These are phyloP conservation scores for Australoheros scitulus DNA, from an alignment of 2,113 vertebrate genomes.

Conservation along the genomic window DNA sequence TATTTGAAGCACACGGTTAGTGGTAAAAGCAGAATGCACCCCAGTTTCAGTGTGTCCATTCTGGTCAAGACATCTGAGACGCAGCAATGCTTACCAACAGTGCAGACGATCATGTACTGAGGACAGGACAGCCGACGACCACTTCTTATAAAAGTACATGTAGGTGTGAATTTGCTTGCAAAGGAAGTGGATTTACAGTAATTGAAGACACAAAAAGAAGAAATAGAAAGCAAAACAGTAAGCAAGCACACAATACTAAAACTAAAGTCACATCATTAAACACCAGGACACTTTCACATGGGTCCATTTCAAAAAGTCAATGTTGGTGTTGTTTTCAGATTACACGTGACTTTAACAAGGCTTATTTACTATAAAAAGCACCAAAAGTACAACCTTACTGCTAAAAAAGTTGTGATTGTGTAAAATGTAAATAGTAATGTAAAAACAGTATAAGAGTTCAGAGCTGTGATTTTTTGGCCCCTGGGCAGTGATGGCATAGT, in stretches of 20 bases:
- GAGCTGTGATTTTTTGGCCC: too few relatives aligned
- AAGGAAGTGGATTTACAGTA: neutral
- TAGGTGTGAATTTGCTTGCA: neutral
- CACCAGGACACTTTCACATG: neutral
- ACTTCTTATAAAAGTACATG: neutral
- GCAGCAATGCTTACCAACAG: neutral
- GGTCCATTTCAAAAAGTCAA: too few relatives aligned
- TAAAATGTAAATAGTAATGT: neutral
- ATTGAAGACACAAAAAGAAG: neutral
- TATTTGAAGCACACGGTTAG: neutral
- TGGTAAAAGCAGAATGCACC: slow-evolving; percentile 1
- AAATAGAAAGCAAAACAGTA: neutral
- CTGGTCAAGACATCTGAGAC: fast-evolving
- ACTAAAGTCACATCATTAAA: neutral
- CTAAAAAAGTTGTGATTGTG: neutral
- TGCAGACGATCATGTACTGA: neutral
- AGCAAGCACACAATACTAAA: neutral
- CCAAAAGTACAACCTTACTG: fast-evolving
- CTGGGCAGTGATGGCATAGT: too few relatives aligned
- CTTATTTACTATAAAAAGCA: neutral
- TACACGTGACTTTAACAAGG: too few relatives aligned
- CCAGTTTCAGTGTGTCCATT: neutral
- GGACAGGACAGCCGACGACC: fast-evolving
- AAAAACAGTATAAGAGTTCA: too few relatives aligned
- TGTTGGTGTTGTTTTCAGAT: too few relatives aligned